These are phyloP conservation scores for Drosophila tani DNA, from an alignment of 1,140 invertebrate genomes.

Conservation along the genomic window DNA sequence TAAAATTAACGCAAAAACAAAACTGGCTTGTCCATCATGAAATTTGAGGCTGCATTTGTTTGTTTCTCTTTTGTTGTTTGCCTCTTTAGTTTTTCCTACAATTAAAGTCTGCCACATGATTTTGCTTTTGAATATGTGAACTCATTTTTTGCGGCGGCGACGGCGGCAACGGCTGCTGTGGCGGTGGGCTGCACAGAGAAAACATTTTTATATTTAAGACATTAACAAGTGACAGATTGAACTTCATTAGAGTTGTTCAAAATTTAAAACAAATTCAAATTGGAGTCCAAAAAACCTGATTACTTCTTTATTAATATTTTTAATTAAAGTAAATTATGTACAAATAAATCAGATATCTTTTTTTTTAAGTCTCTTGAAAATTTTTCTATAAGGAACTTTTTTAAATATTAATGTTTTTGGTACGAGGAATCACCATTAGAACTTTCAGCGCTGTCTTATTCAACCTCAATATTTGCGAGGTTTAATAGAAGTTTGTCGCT, in stretches of 20 bases:
- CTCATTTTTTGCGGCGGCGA: slow-evolving; percentile 42
- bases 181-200: slow-evolving; percentile 4
- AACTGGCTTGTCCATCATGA: slow-evolving; percentile 60
- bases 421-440: no score
- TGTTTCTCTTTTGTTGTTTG: slow-evolving; percentile 8
- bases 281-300: no score
- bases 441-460: no score
- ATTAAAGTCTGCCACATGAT: slow-evolving; percentile 47
- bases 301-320: neutral
- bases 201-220: neutral
- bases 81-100: slow-evolving; percentile 39
- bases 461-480: no score
- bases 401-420: no score
- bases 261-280: neutral
- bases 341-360: neutral
- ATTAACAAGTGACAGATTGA: no score
- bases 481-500: neutral
- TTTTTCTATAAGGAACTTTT: no score
- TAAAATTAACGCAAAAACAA: slow-evolving; percentile 69
- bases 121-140: slow-evolving; percentile 61
- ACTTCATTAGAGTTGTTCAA: neutral
- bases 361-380: no score
- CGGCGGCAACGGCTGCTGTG: slow-evolving; percentile 47
- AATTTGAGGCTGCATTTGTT: slow-evolving; percentile 50
- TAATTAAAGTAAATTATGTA: neutral